phyloP scores from a whole-genome alignment of 2,888 invertebrate genomes.

The Catocala nupta region DNA sequence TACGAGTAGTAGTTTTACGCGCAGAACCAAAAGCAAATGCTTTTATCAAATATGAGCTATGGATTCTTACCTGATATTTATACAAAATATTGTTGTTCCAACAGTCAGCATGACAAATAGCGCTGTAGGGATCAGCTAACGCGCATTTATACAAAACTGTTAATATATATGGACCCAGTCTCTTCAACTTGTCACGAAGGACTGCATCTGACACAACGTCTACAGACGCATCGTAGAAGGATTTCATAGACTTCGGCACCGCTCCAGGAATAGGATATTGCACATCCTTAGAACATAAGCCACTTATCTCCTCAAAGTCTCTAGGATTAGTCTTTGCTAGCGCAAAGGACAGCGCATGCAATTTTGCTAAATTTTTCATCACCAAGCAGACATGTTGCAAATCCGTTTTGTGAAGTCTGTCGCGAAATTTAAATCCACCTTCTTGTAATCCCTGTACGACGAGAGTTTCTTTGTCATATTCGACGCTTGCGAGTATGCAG shows the following conservation, averaged over 20 bases:
- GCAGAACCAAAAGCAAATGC: too few relatives aligned
- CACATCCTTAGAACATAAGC: conserved; percentile 61
- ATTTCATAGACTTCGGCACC: conserved; percentile 62
- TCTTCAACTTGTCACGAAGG: conserved; percentile 59
- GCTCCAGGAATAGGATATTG: conserved; percentile 66
- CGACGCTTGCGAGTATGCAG: conserved; percentile 62
- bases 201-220: conserved; percentile 60
- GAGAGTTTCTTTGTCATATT: conserved; percentile 66
- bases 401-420: conserved; percentile 63
- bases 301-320: conserved; percentile 61
- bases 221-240: conserved; percentile 69
- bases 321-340: conserved; percentile 59
- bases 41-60: too few relatives aligned
- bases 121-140: conserved; percentile 56
- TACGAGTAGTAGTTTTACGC: too few relatives aligned
- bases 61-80: conserved; percentile 64
- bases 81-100: conserved; percentile 75
- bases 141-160: conserved; percentile 66
- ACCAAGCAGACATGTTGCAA: conserved; percentile 63
- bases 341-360: conserved; percentile 72
- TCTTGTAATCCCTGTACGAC: conserved; percentile 49
- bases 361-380: conserved; percentile 72
- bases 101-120: conserved; percentile 76
- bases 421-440: conserved; percentile 52
- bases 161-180: conserved; percentile 60